phyloP scores from a whole-genome alignment of 2,888 invertebrate genomes.

The Acanthosoma haemorrhoidale region DNA sequence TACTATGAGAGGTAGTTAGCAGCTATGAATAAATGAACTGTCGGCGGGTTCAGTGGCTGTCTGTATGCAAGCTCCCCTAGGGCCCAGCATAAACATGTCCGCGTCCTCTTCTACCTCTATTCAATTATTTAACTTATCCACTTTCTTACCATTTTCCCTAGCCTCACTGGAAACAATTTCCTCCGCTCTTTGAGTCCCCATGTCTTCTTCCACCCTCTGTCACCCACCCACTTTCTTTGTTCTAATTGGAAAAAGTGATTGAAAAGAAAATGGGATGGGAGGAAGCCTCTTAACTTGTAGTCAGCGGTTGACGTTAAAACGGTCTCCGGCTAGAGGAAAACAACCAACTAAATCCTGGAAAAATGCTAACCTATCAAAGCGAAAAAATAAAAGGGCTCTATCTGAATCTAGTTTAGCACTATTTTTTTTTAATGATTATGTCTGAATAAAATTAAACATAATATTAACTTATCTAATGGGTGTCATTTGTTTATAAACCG shows the following conservation, averaged over 20 bases:
- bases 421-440: too few species aligned
- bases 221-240: not conserved
- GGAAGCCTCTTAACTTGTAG: too few species aligned
- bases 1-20: not conserved
- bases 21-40: not conserved
- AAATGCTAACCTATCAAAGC: too few species aligned
- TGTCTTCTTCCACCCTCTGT: not conserved
- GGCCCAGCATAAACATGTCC: slow-evolving; percentile 11
- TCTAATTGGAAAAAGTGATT: not conserved
- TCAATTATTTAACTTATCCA: slow-evolving; percentile 8
- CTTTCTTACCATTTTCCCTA: slow-evolving; percentile 14
- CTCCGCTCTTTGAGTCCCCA: not conserved
- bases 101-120: not conserved
- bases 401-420: too few species aligned
- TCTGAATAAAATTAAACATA: too few species aligned
- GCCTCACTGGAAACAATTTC: not conserved
- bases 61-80: slow-evolving; percentile 9
- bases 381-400: too few species aligned
- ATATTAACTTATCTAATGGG: too few species aligned
- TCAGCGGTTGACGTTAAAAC: not conserved
- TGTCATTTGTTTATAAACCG: too few species aligned
- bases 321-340: too few species aligned
- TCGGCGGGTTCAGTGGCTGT: not conserved
- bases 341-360: too few species aligned
- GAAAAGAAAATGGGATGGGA: not conserved